A percentile compares a stretch with the other conserved stretches of the same genome.
These are phyloP conservation scores for Tetrao urogallus DNA, from an alignment of 2,113 vertebrate genomes.

Conservation along the genomic window DNA sequence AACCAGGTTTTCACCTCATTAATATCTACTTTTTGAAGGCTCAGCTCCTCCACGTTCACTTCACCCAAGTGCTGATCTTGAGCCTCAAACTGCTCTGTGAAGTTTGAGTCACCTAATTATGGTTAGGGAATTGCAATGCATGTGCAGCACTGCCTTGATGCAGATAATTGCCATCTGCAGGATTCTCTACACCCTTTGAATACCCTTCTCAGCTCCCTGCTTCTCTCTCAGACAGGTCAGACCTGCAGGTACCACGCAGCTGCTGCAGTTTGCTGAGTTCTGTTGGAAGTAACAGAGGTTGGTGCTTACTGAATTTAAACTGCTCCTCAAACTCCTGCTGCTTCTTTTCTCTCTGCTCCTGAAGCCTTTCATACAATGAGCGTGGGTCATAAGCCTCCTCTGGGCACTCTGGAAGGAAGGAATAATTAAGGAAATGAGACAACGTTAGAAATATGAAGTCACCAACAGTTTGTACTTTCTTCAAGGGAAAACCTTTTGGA, in stretches of 20 bases:
- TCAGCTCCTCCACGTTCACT: not conserved
- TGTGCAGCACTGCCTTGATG: not conserved
- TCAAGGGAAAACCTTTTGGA: not conserved
- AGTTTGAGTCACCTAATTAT: not conserved
- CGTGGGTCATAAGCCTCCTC: slow-evolving; percentile 93
- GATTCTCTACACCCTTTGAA: not conserved
- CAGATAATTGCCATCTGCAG: not conserved
- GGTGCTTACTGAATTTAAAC: slow-evolving; percentile 96
- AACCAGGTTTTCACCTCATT: not conserved
- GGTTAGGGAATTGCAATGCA: not conserved
- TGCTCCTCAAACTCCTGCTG: slow-evolving; percentile 98
- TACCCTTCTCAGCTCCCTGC: not conserved
- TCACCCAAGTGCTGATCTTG: not conserved
- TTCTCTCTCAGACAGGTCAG: not conserved
- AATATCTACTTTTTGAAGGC: not conserved
- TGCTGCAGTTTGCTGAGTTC: not conserved
- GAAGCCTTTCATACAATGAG: slow-evolving; percentile 91
- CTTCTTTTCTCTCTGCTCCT: slow-evolving; percentile 98
- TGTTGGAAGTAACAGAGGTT: not conserved
- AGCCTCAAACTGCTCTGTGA: not conserved
- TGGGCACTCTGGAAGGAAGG: slow-evolving; percentile 85
- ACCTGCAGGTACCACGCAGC: fast-evolving
- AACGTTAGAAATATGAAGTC: not conserved
- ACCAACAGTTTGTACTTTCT: not conserved
- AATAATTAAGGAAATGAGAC: not conserved